Conservation (phyloP, 2,797 vertebrate species). For the Telmatherina bonti region DNA sequence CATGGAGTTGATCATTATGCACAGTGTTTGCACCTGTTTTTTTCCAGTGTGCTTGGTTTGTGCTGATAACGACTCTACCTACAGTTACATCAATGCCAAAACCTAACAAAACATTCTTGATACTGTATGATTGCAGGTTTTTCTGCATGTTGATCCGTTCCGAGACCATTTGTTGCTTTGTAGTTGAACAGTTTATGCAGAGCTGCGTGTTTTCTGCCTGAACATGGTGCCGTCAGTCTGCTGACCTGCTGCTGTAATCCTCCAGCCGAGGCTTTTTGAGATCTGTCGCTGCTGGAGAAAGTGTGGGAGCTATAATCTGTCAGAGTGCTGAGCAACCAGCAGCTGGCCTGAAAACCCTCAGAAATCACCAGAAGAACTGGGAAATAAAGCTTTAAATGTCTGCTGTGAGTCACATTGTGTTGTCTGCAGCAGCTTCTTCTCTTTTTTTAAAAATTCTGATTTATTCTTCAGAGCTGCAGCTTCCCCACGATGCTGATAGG, state of each 20-base stretch:
- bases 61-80: not conserved
- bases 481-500: not conserved
- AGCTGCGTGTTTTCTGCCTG: not conserved
- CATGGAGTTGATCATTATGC: not conserved
- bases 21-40: not conserved
- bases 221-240: not conserved
- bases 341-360: slow-evolving; percentile 16
- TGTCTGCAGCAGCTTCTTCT: slow-evolving; percentile 2
- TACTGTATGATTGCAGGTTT: not conserved
- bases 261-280: slow-evolving; percentile 18
- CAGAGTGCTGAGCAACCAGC: slow-evolving; percentile 47
- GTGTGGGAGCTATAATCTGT: slow-evolving; percentile 53
- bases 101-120: no score
- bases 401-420: slow-evolving; percentile 31
- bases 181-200: no score
- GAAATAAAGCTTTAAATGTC: not conserved
- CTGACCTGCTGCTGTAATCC: slow-evolving; percentile 46
- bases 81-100: no score
- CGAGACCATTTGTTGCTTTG: no score
- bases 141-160: not conserved
- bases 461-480: slow-evolving; percentile 2
- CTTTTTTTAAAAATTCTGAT: not conserved
- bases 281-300: slow-evolving; percentile 41
- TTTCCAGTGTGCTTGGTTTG: not conserved
- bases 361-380: slow-evolving; percentile 8